phyloP scores from a whole-genome alignment of 2,113 vertebrate species.

The Aptenodytes forsteri region DNA sequence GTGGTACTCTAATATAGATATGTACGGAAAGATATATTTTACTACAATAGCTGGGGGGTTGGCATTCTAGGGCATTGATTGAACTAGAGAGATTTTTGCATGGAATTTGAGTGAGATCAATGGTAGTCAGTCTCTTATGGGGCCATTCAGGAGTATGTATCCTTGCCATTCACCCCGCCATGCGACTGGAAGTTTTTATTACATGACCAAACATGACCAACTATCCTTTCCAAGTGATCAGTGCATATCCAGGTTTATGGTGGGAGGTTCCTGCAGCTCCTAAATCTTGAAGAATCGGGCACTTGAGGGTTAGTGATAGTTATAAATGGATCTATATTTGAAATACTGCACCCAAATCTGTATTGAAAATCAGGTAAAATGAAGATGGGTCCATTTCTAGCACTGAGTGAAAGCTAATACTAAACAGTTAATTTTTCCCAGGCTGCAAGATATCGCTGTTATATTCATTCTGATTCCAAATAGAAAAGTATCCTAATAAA shows the following conservation, averaged over 20 bases:
- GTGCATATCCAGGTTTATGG: not conserved
- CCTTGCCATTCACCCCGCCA: not conserved
- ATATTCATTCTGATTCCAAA: not conserved
- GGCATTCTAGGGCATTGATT: not conserved
- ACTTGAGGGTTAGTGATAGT: not conserved
- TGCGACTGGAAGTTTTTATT: not conserved
- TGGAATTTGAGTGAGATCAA: not conserved
- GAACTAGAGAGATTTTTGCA: not conserved
- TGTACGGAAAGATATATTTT: not conserved
- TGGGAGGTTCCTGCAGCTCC: not conserved
- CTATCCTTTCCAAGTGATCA: not conserved
- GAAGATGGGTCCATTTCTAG: not conserved
- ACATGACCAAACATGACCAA: not conserved
- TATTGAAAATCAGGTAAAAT: not conserved
- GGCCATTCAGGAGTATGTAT: not conserved
- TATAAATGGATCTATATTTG: not conserved
- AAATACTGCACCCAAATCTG: not conserved
- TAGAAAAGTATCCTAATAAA: not conserved
- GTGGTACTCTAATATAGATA: not conserved
- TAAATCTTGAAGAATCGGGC: not conserved
- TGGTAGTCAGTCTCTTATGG: not conserved
- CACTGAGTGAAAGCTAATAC: not conserved
- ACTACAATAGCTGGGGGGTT: not conserved
- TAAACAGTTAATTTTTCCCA: not conserved
- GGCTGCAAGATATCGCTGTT: not conserved